phyloP scores from a whole-genome alignment of 2,888 invertebrate species.

The Crepidodera aurea region DNA sequence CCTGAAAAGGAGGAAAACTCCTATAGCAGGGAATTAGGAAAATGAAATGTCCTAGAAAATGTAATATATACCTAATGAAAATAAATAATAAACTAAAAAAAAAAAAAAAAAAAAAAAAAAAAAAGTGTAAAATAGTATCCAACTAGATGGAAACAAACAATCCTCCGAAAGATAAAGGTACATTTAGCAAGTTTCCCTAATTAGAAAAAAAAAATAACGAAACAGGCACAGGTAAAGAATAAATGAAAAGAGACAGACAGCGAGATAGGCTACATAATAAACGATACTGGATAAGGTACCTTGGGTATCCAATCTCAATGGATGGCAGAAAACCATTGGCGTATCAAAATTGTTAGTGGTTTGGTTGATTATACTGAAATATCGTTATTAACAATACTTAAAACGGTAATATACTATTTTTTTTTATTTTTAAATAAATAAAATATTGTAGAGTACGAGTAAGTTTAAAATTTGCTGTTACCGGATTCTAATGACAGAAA shows the following conservation, averaged over 20 bases:
- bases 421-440: too few species aligned
- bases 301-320: slow-evolving; percentile 47
- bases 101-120: too few species aligned
- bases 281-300: slow-evolving; percentile 35
- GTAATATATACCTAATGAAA: too few species aligned
- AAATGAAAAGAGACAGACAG: slow-evolving; percentile 23
- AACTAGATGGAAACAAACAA: slow-evolving; percentile 48
- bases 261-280: slow-evolving; percentile 29
- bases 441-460: too few species aligned
- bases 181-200: slow-evolving; percentile 48
- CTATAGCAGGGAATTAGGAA: too few species aligned
- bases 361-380: not conserved
- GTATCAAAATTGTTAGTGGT: slow-evolving; percentile 4
- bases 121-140: slow-evolving; percentile 55
- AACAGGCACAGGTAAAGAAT: slow-evolving; percentile 42
- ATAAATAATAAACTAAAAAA: too few species aligned
- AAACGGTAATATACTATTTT: too few species aligned
- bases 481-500: too few species aligned
- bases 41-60: too few species aligned
- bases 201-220: slow-evolving; percentile 44
- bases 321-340: slow-evolving; percentile 42
- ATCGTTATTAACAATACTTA: too few species aligned
- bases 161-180: slow-evolving; percentile 48
- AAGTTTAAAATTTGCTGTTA: too few species aligned
- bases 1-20: too few species aligned